Evolutionary conservation across 2,888 invertebrate genomes (phyloP), one percentile per base, ranked within the genome.

Genomic region (Muscina levida): DNA sequence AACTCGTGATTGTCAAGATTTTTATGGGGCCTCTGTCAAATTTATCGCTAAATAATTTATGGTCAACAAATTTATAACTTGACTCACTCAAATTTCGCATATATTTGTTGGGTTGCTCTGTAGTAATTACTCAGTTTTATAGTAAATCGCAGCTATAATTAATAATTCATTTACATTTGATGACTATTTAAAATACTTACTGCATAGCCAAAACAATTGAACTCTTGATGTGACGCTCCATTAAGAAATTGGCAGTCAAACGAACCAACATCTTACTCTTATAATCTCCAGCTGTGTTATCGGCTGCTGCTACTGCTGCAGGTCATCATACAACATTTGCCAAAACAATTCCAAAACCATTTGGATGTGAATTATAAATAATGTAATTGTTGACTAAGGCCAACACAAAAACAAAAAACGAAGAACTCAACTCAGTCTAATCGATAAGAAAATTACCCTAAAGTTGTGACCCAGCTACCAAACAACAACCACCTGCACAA

Each of bases 391-490:
- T 46, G 46, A 1, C 46, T 42, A 15, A 1, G 46, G 13, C 15
- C 46, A 46, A 46, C n/a, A 44, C 13, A 6, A 51, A 51, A 46
- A 46, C n/a, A 44, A 2, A 6, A 51, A 51, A 51, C 19, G 2
- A 44, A 44, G 19, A 51, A n/a, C n/a, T n/a, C 31, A 26, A 37
- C 57, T n/a, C 22, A 48, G 31, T n/a, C n/a, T n/a, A n/a, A 67
- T 67, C 67, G 51, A 67, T 67, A 67, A 37, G 51, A 51, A 67
- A 67, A 67, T 66, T 0, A 48, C 37, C 67, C 31, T n/a, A n/a
- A n/a, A n/a, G 31, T 5, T 31, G 8, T 31, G 31, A 31, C n/a
- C n/a, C 31, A 31, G 31, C 8, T 31, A 3, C 31, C 3, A 31
- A 3, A 31, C 31, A 31, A 31, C 31, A 3, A 31, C 31, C 31